phyloP scores from a whole-genome alignment of 2,797 vertebrate species.

The Anniella stebbinsi region DNA sequence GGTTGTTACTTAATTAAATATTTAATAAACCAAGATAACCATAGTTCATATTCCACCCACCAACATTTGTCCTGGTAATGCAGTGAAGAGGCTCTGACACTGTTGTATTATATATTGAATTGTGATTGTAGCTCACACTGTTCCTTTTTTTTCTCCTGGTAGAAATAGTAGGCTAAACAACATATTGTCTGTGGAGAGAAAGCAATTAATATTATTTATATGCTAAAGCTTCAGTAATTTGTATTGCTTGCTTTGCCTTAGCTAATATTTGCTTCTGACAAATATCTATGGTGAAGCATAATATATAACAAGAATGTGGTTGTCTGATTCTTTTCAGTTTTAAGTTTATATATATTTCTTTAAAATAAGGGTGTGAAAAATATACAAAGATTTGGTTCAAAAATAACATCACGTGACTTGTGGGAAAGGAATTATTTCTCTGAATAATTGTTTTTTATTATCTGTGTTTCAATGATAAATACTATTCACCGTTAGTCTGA shows the following conservation, averaged over 20 bases:
- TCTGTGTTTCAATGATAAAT: conserved; percentile 69
- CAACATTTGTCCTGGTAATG: conserved; percentile 51
- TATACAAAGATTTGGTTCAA: conserved; percentile 49
- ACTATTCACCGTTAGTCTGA: conserved; percentile 4
- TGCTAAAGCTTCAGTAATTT: conserved; percentile 31
- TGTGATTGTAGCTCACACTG: conserved; percentile 31
- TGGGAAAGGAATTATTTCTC: conserved; percentile 41
- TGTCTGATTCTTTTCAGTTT: background rate
- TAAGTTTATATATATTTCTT: conserved; percentile 25
- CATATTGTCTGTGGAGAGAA: conserved; percentile 52
- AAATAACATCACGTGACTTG: conserved; percentile 33
- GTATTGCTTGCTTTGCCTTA: conserved; percentile 33
- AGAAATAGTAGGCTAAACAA: background rate
- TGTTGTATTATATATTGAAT: conserved; percentile 52
- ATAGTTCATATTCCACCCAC: background rate
- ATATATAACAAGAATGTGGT: conserved; percentile 17
- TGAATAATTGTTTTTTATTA: conserved; percentile 55
- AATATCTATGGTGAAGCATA: background rate
- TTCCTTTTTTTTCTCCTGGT: conserved; percentile 35
- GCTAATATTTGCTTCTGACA: conserved; percentile 47
- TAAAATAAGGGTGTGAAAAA: background rate
- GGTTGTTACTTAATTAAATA: conserved; percentile 64
- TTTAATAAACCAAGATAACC: conserved; percentile 4
- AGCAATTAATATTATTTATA: conserved; percentile 30
- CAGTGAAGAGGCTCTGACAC: conserved; percentile 51